A percentile compares a stretch with the other conserved stretches of the same genome.
phyloP scores from a whole-genome alignment of 2,113 vertebrate species.

The Meriones unguiculatus region DNA sequence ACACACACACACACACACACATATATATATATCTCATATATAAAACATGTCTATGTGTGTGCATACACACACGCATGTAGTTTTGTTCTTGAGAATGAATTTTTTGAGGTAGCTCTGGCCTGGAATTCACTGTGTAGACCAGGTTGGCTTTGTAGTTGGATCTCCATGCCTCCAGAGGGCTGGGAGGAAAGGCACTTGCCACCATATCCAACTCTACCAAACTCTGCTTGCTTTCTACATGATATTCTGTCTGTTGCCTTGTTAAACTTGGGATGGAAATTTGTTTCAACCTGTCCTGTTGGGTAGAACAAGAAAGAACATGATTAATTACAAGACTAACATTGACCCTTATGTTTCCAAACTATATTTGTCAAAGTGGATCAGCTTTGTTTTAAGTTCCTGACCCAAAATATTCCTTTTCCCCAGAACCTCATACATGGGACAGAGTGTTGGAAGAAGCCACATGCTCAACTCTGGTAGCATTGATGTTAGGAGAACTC shows the following conservation, averaged over 20 bases:
- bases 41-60: background rate
- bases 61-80: background rate
- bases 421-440: background rate
- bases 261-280: background rate
- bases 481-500: background rate
- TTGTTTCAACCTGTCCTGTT: background rate
- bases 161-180: background rate
- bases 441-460: background rate
- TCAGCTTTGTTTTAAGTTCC: background rate
- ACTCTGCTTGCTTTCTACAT: background rate
- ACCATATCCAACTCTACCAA: background rate
- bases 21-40: background rate
- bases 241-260: background rate
- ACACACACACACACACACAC: no score
- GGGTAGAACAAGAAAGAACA: background rate
- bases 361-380: background rate
- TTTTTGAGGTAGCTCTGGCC: background rate
- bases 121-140: background rate
- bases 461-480: accelerated
- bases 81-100: background rate
- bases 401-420: background rate
- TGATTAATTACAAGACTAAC: background rate
- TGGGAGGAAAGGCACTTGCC: background rate
- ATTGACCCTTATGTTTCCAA: background rate
- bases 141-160: background rate